These are phyloP conservation scores for Notechis scutatus DNA, from an alignment of 2,113 vertebrate genomes.

Conservation along the genomic window DNA sequence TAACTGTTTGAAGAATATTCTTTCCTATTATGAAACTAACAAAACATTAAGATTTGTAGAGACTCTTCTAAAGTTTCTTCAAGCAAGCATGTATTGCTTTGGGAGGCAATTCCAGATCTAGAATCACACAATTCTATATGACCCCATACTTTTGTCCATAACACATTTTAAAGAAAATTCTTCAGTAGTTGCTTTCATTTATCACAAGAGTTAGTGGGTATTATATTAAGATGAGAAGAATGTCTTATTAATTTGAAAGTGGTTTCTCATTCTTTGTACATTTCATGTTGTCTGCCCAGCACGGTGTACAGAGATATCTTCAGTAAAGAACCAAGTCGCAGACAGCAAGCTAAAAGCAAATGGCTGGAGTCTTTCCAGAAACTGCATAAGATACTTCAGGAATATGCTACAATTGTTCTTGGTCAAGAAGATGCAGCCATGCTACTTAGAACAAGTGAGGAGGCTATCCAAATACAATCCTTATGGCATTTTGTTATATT, in stretches of 20 bases:
- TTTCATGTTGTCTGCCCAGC: slow-evolving; percentile 33
- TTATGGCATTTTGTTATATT: not conserved
- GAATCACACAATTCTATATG: not conserved
- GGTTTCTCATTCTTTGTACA: slow-evolving; percentile 23
- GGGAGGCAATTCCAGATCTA: not conserved
- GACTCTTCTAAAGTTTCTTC: not conserved
- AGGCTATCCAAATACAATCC: slow-evolving; percentile 8
- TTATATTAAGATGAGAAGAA: slow-evolving; percentile 10
- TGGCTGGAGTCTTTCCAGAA: slow-evolving; percentile 55
- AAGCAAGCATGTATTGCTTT: not conserved
- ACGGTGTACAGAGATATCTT: slow-evolving; percentile 61
- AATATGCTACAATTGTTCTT: slow-evolving; percentile 38
- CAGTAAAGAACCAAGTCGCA: slow-evolving; percentile 49
- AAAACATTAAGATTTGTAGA: not conserved
- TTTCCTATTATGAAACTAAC: not conserved
- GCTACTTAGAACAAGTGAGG: slow-evolving; percentile 64
- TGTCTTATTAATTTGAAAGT: slow-evolving; percentile 13
- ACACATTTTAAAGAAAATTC: not conserved
- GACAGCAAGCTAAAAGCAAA: slow-evolving; percentile 59
- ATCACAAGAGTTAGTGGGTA: not conserved
- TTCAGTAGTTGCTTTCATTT: not conserved
- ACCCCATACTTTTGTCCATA: not conserved
- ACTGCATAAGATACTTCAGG: slow-evolving; percentile 53
- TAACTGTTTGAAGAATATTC: not conserved
- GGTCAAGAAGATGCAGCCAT: slow-evolving; percentile 38